Percentiles rank a stretch among this genome's conserved stretches.
Conservation (phyloP, 2,888 invertebrate species). For the Drosophila lacicola region DNA sequence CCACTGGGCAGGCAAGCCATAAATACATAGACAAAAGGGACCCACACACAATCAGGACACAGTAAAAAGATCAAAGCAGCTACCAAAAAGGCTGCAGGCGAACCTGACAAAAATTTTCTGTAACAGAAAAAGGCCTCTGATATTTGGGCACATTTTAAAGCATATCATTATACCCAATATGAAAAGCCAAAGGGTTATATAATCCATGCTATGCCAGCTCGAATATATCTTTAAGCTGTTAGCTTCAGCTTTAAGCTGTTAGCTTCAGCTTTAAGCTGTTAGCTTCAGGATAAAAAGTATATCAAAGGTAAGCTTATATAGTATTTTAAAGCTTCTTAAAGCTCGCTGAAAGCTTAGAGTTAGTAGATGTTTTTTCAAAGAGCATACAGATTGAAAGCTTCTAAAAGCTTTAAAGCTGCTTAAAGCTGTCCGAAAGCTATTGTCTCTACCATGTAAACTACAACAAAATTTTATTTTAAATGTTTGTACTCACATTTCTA, state of each 20-base stretch:
- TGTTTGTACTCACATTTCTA: background rate
- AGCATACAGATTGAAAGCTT: no score
- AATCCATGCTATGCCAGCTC: background rate
- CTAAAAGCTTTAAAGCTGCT: background rate
- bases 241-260: background rate
- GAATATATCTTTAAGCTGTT: background rate
- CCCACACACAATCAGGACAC: constrained; percentile 33
- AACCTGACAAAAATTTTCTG: constrained; percentile 45
- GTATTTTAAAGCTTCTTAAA: no score
- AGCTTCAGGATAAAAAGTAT: background rate
- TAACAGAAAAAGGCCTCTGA: constrained; percentile 28
- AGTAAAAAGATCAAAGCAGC: constrained; percentile 62
- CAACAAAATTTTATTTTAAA: no score
- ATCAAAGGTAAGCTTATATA: no score
- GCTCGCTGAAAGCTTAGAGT: no score
- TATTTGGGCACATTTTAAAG: constrained; percentile 25
- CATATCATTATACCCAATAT: constrained; percentile 27
- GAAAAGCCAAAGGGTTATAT: constrained; percentile 11
- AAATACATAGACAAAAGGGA: constrained; percentile 25
- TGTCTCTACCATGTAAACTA: no score
- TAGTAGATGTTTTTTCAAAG: no score
- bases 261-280: background rate
- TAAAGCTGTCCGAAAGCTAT: background rate
- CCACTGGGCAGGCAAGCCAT: constrained; percentile 11
- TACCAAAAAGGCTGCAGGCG: constrained; percentile 49